phyloP scores from a whole-genome alignment of 2,888 invertebrate species.

The Drosophila differens region DNA sequence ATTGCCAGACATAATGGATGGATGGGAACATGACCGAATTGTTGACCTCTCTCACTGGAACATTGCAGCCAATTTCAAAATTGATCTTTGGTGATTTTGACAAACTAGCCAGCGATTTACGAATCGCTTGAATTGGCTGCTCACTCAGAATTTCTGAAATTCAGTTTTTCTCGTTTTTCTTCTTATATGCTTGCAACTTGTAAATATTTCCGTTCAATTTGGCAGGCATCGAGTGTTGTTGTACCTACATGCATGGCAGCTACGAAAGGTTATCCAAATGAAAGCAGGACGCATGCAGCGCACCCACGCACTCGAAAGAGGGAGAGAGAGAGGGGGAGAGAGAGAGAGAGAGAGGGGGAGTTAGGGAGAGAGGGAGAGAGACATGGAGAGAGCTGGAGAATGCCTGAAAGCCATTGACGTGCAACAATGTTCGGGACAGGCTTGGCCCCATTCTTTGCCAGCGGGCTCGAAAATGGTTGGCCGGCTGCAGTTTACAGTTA shows the following conservation, averaged over 20 bases:
- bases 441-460: conserved; percentile 13
- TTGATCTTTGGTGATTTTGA: neutral
- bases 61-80: neutral
- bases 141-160: conserved; percentile 10
- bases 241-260: conserved; percentile 14
- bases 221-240: conserved; percentile 48
- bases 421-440: conserved; percentile 51
- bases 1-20: neutral
- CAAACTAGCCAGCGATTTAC: neutral
- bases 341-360: neutral
- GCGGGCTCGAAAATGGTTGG: conserved; percentile 27
- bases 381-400: neutral
- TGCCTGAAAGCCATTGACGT: conserved; percentile 61
- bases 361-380: neutral
- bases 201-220: conserved; percentile 66
- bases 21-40: neutral
- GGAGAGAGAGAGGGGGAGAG: neutral
- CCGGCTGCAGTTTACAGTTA: conserved; percentile 73
- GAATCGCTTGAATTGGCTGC: neutral
- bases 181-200: conserved; percentile 32
- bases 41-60: neutral
- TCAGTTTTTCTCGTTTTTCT: conserved; percentile 1
- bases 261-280: conserved; percentile 36
- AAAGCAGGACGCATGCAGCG: conserved; percentile 19
- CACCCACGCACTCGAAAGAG: conserved; percentile 9